Evolutionary conservation across 2,113 vertebrate genomes (phyloP).

Genomic region (Parotia lawesii): DNA sequence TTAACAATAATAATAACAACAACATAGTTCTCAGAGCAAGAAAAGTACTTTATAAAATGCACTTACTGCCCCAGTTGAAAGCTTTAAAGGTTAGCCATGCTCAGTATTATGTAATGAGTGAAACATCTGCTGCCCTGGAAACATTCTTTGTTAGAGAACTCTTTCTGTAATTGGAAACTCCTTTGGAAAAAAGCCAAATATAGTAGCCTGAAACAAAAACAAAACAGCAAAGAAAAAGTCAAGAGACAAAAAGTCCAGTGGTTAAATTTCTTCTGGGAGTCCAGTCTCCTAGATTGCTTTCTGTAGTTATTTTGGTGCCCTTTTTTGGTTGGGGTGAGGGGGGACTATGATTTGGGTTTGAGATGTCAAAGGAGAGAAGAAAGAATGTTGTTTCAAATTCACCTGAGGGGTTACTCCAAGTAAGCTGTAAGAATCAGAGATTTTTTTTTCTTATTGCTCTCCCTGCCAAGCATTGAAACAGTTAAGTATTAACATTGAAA

Average conservation of each 20-base stretch:
- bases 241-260: background rate
- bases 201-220: conserved; percentile 45
- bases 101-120: conserved; percentile 34
- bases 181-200: conserved; percentile 32
- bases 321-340: background rate
- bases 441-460: background rate
- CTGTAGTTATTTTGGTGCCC: background rate
- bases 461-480: background rate
- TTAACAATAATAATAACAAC: background rate
- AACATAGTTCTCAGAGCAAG: background rate
- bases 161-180: conserved; percentile 49
- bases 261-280: background rate
- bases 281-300: background rate
- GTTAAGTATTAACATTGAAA: background rate
- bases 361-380: background rate
- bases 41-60: background rate
- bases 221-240: conserved; percentile 7
- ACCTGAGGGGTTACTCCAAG: background rate
- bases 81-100: conserved; percentile 16
- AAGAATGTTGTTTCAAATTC: background rate
- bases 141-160: conserved; percentile 43
- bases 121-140: conserved; percentile 57
- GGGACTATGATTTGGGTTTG: background rate
- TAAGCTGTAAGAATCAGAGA: background rate
- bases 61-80: background rate